Conservation (phyloP, 2,888 invertebrate genomes). For the Aquatica leii region DNA sequence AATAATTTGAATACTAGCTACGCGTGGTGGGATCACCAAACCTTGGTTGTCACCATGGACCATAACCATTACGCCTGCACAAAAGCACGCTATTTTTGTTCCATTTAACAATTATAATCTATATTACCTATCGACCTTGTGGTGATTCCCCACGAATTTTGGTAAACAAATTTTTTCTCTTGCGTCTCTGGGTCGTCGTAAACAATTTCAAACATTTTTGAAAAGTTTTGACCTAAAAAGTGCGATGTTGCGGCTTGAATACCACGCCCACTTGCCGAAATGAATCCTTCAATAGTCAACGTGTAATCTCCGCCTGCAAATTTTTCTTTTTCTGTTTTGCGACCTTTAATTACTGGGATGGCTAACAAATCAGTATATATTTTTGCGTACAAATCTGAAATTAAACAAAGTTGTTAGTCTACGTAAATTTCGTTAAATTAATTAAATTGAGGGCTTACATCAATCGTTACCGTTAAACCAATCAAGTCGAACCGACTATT, state of each 20-base stretch:
- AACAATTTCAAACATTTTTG: slow-evolving; percentile 98
- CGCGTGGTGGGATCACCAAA: slow-evolving; percentile 91
- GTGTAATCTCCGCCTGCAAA: slow-evolving; percentile 99
- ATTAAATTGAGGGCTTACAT: neutral
- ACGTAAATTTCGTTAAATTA: no score
- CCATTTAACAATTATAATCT: neutral
- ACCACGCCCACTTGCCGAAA: slow-evolving; percentile 92
- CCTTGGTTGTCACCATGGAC: slow-evolving; percentile 98
- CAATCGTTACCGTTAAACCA: no score
- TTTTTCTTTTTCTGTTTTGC: slow-evolving; percentile 98
- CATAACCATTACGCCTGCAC: slow-evolving; percentile 82
- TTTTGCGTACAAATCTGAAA: slow-evolving; percentile 82
- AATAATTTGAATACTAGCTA: slow-evolving; percentile 87
- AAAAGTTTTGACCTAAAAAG: slow-evolving; percentile 98
- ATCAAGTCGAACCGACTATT: no score
- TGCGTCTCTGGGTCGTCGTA: slow-evolving; percentile 93
- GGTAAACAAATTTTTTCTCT: slow-evolving; percentile 88
- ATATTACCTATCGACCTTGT: slow-evolving; percentile 89
- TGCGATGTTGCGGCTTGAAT: slow-evolving; percentile 98
- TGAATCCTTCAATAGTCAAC: slow-evolving; percentile 95
- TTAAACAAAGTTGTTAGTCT: no score
- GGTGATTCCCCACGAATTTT: slow-evolving; percentile 99
- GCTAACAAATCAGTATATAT: slow-evolving; percentile 93
- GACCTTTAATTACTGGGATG: slow-evolving; percentile 93
- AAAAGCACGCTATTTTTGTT: neutral